phyloP scores from a whole-genome alignment of 2,888 invertebrate species.

The Caenorhabditis virilis region DNA sequence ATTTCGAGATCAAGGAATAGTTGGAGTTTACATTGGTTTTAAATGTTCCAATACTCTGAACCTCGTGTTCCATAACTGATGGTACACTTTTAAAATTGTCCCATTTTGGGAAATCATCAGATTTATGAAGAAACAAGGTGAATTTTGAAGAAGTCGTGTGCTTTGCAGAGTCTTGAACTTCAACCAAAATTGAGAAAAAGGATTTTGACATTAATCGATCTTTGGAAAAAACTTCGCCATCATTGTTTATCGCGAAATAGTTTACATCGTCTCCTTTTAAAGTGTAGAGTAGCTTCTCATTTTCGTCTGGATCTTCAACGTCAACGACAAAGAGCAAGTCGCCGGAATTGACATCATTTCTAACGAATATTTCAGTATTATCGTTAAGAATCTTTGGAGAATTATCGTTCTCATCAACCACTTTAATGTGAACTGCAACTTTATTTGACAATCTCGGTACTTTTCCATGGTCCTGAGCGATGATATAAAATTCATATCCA shows the following conservation, averaged over 20 bases:
- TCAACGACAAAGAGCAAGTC: constrained; percentile 41
- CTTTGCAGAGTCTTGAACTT: constrained; percentile 10
- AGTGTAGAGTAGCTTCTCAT: constrained; percentile 11
- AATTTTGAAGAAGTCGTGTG: constrained; percentile 14
- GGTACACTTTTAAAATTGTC: too few relatives aligned
- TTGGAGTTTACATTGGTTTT: constrained; percentile 9
- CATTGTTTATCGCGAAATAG: constrained; percentile 17
- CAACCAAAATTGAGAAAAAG: constrained; percentile 71
- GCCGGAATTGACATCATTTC: constrained; percentile 11
- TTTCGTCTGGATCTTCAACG: constrained; percentile 32
- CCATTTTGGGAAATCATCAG: too few relatives aligned
- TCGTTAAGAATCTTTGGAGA: constrained; percentile 75
- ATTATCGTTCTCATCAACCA: constrained; percentile 91
- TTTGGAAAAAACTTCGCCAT: constrained; percentile 76
- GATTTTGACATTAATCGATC: too few relatives aligned
- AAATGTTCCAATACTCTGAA: constrained; percentile 17
- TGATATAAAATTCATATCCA: constrained; percentile 83
- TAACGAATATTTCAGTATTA: constrained; percentile 46
- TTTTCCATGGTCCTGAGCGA: constrained; percentile 78
- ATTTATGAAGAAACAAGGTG: constrained; percentile 11
- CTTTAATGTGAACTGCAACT: constrained; percentile 80
- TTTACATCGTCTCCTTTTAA: constrained; percentile 5
- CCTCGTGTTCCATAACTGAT: constrained; percentile 23
- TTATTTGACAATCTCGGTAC: not conserved
- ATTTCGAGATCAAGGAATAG: constrained; percentile 20